Percentiles rank a stretch among this genome's conserved stretches.
These are phyloP conservation scores for Dicyrtomina minuta DNA, from an alignment of 2,888 invertebrate species.

Conservation along the genomic window DNA sequence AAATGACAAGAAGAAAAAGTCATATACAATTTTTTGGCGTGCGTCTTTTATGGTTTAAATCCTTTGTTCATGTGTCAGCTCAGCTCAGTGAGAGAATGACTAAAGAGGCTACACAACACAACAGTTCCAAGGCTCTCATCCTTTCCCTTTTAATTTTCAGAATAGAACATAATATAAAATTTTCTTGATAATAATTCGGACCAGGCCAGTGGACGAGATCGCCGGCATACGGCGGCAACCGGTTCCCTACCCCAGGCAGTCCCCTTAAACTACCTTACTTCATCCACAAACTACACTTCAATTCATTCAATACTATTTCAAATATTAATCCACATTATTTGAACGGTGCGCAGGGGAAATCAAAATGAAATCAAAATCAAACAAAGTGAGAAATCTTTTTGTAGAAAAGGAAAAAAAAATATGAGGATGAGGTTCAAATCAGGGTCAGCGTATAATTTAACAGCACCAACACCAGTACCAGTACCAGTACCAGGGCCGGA, in stretches of 20 bases:
- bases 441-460: too few species aligned
- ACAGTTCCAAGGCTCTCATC: background rate
- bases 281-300: too few species aligned
- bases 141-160: background rate
- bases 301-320: too few species aligned
- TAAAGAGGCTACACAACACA: background rate
- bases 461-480: too few species aligned
- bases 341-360: background rate
- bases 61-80: background rate
- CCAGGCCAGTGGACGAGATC: background rate
- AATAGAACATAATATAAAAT: too few species aligned
- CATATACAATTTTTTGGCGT: conserved; percentile 15
- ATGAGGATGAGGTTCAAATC: too few species aligned
- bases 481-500: too few species aligned
- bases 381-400: background rate
- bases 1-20: conserved; percentile 24
- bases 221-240: background rate
- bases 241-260: conserved; percentile 18
- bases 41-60: conserved; percentile 8
- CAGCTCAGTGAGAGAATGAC: background rate
- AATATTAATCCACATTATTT: background rate
- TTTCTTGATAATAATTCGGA: background rate
- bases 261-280: too few species aligned
- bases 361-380: background rate
- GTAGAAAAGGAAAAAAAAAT: too few species aligned